Percentiles rank a stretch among this genome's conserved stretches.
phyloP scores from a whole-genome alignment of 2,113 vertebrate species.

The Varanus komodoensis region DNA sequence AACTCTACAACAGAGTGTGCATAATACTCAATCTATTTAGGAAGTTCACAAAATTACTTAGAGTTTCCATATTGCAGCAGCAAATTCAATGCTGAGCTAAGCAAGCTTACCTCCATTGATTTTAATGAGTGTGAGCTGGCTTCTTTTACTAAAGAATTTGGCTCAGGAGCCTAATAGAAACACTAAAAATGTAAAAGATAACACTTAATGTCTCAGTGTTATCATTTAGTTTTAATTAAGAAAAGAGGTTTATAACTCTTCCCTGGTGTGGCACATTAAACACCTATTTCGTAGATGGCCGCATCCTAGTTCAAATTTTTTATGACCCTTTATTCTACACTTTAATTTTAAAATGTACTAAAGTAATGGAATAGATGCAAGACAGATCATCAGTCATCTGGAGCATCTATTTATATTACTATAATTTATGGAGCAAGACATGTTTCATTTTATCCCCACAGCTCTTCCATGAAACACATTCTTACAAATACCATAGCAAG shows the following conservation, averaged over 20 bases:
- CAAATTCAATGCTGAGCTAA: conserved; percentile 8
- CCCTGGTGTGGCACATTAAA: conserved; percentile 6
- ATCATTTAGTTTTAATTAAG: conserved; percentile 45
- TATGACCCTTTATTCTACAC: not conserved
- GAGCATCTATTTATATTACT: conserved; percentile 35
- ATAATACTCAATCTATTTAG: not conserved
- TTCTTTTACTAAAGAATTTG: conserved; percentile 3
- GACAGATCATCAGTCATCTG: conserved; percentile 12
- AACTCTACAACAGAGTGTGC: not conserved
- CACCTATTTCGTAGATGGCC: conserved; percentile 8
- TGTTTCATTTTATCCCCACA: not conserved
- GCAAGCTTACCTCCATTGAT: not conserved
- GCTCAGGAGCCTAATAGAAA: not conserved
- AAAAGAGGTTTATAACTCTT: conserved; percentile 32
- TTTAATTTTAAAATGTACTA: conserved; percentile 27
- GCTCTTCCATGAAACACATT: not conserved
- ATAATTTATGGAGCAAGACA: not conserved
- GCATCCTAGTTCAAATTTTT: not conserved
- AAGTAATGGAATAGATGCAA: conserved; percentile 3
- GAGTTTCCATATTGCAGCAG: not conserved
- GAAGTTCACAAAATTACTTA: not conserved
- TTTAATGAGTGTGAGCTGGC: conserved; percentile 8
- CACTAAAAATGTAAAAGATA: not conserved
- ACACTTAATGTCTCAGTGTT: conserved; percentile 2
- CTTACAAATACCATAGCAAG: not conserved